phyloP scores from a whole-genome alignment of 2,113 vertebrate species.

The Rynchops niger region DNA sequence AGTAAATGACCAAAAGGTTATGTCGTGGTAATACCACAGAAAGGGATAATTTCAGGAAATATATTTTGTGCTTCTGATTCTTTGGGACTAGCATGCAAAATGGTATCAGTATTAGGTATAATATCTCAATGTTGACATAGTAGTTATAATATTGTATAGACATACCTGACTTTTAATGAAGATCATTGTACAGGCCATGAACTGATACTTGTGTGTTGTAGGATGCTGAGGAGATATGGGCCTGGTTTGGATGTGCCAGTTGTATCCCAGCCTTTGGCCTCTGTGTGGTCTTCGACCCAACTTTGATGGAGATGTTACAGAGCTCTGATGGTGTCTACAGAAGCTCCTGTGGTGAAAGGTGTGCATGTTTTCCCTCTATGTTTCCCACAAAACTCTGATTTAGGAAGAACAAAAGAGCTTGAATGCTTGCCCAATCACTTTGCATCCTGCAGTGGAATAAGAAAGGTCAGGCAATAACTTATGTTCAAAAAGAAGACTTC shows the following conservation, averaged over 20 bases:
- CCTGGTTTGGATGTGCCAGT: neutral
- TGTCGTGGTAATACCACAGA: neutral
- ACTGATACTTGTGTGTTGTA: neutral
- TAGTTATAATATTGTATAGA: neutral
- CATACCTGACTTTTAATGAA: neutral
- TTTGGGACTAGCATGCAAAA: neutral
- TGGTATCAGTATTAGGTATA: neutral
- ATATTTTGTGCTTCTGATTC: neutral
- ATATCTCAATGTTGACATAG: neutral
- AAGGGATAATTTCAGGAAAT: neutral
- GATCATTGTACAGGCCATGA: neutral
- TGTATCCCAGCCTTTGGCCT: neutral
- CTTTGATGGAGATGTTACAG: neutral
- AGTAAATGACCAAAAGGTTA: neutral
- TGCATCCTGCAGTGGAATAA: neutral
- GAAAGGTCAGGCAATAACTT: conserved; percentile 57
- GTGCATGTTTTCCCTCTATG: neutral
- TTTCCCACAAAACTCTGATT: neutral
- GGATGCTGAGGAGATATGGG: neutral
- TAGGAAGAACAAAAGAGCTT: neutral
- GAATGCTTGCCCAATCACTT: neutral
- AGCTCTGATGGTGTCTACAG: neutral
- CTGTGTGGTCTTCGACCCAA: neutral
- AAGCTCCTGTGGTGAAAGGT: neutral
- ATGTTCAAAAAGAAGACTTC: conserved; percentile 4